A percentile compares a stretch with the other conserved stretches of the same genome.
phyloP scores from a whole-genome alignment of 2,797 vertebrate genomes.

The Acanthopagrus latus region DNA sequence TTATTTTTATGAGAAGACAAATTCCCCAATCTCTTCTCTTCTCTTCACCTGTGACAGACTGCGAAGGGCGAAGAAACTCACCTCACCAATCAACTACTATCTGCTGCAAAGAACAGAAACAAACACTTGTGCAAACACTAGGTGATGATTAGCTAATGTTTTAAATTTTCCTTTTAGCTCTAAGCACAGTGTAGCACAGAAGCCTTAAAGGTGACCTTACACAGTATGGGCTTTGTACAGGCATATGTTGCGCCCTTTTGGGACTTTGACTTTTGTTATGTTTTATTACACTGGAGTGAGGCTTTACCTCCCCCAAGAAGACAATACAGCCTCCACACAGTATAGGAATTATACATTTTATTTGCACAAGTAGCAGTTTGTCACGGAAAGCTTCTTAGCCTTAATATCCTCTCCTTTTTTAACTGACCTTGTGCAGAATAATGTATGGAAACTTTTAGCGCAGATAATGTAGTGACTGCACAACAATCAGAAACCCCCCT shows the following conservation, averaged over 20 bases:
- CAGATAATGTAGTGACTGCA: slow-evolving; percentile 18
- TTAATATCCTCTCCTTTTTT: slow-evolving; percentile 31
- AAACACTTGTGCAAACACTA: slow-evolving; percentile 41
- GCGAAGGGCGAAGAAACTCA: slow-evolving; percentile 13
- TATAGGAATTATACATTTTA: slow-evolving; percentile 41
- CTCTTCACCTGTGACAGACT: slow-evolving; percentile 33
- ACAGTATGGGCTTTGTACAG: slow-evolving; percentile 20
- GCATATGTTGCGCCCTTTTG: slow-evolving; percentile 58
- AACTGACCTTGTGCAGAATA: slow-evolving; percentile 38
- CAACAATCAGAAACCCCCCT: slow-evolving; percentile 25
- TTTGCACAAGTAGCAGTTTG: slow-evolving; percentile 61
- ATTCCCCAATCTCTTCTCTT: slow-evolving; percentile 17
- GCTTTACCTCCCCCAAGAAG: slow-evolving; percentile 36
- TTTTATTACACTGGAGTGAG: slow-evolving; percentile 50
- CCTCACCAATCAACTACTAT: slow-evolving; percentile 26
- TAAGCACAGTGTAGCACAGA: slow-evolving; percentile 15
- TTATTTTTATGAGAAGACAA: slow-evolving; percentile 27
- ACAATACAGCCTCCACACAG: slow-evolving; percentile 43
- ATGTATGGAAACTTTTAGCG: slow-evolving; percentile 42
- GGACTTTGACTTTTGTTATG: slow-evolving; percentile 62
- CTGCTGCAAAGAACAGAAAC: slow-evolving; percentile 23
- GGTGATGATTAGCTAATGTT: slow-evolving; percentile 35
- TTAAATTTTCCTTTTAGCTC: slow-evolving; percentile 35
- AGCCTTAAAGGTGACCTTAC: slow-evolving; percentile 69
- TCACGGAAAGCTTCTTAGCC: slow-evolving; percentile 46